Conservation (phyloP, 2,113 vertebrate species). For the Blennius ocellaris region DNA sequence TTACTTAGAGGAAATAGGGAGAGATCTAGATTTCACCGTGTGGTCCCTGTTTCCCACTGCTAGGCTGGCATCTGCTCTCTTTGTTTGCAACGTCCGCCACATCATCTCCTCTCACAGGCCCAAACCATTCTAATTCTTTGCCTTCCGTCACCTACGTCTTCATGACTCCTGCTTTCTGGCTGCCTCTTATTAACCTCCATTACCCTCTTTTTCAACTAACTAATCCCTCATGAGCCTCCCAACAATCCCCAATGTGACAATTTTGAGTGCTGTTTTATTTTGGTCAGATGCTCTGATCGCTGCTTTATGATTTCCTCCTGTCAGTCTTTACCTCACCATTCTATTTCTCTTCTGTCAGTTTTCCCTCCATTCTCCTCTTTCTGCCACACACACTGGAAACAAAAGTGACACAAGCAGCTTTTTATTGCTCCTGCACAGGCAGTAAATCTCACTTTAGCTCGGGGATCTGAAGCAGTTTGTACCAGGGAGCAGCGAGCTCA, state of each 20-base stretch:
- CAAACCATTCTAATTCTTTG: slow-evolving; percentile 52
- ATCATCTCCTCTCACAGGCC: slow-evolving; percentile 65
- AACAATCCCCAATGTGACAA: slow-evolving; percentile 24
- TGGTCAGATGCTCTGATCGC: slow-evolving; percentile 36
- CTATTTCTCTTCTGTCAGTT: not conserved
- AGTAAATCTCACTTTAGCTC: slow-evolving; percentile 67
- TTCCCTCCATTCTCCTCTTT: slow-evolving; percentile 11
- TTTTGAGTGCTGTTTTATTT: slow-evolving; percentile 31
- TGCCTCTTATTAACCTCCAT: slow-evolving; percentile 61
- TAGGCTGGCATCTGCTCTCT: slow-evolving; percentile 76
- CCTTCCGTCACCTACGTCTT: slow-evolving; percentile 62
- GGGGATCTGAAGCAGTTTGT: slow-evolving; percentile 67
- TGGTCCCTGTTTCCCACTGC: slow-evolving; percentile 70
- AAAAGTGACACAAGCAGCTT: slow-evolving; percentile 47
- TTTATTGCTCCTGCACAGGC: slow-evolving; percentile 57
- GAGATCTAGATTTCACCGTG: slow-evolving; percentile 71
- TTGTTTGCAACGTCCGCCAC: slow-evolving; percentile 56
- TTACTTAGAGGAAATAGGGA: slow-evolving; percentile 76
- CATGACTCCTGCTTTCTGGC: slow-evolving; percentile 50
- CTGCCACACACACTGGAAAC: slow-evolving; percentile 26
- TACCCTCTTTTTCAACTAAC: slow-evolving; percentile 42
- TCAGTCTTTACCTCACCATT: not conserved
- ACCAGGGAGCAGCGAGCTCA: slow-evolving; percentile 47
- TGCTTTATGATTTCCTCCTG: not conserved
- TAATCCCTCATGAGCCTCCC: slow-evolving; percentile 42